Evolutionary conservation across 2,113 vertebrate genomes (phyloP).

Genomic region (Tachysurus fulvidraco): DNA sequence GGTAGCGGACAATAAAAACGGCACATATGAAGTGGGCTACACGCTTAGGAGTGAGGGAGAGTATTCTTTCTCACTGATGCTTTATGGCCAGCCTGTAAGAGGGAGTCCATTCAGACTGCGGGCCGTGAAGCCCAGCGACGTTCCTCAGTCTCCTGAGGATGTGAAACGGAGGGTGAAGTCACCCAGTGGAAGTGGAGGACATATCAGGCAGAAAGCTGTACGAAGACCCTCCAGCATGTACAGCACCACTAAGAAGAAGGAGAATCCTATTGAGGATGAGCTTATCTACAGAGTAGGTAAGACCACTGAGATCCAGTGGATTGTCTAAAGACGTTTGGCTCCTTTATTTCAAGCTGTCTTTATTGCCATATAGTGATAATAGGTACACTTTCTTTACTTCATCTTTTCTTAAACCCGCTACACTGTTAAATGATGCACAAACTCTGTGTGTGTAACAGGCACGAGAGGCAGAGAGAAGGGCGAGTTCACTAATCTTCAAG

Average conservation of each 20-base stretch:
- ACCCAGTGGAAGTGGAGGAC: constrained; percentile 82
- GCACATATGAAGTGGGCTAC: constrained; percentile 92
- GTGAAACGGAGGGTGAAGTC: constrained; percentile 94
- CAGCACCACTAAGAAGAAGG: constrained; percentile 90
- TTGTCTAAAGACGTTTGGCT: background rate
- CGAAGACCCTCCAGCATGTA: constrained; percentile 95
- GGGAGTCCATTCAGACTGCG: constrained; percentile 89
- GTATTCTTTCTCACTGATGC: constrained; percentile 79
- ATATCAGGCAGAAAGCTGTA: constrained; percentile 91
- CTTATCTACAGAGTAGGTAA: constrained; percentile 90
- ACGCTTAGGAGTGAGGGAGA: constrained; percentile 84
- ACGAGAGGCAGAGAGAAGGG: constrained; percentile 90
- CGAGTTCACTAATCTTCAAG: constrained; percentile 95
- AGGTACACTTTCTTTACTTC: background rate
- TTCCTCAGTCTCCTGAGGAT: constrained; percentile 87
- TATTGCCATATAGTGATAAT: background rate
- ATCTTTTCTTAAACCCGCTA: background rate
- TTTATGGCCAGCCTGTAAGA: constrained; percentile 86
- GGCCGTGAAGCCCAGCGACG: constrained; percentile 81
- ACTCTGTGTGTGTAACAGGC: constrained; percentile 67
- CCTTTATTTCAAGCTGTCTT: background rate
- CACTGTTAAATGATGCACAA: background rate
- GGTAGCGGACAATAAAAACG: constrained; percentile 91
- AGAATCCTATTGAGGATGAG: constrained; percentile 80
- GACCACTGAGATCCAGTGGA: constrained; percentile 36